Evolutionary conservation across 2,797 vertebrate genomes (phyloP).

Genomic region (Catostomus latipinnis): DNA sequence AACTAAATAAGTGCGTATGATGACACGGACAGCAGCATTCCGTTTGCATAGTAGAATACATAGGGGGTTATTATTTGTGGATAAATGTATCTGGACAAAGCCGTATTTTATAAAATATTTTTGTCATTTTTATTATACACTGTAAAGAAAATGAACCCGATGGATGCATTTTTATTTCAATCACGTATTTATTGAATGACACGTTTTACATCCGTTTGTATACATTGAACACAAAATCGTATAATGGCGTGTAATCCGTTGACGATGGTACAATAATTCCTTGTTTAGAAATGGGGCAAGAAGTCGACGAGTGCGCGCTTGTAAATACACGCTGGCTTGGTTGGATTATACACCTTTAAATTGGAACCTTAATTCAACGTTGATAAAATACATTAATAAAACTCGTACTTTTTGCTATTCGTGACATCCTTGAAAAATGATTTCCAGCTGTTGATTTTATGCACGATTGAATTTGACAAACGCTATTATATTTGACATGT

Average conservation of each 20-base stretch:
- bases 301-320: neutral
- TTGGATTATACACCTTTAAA: neutral
- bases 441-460: slow-evolving; percentile 3
- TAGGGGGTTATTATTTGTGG: neutral
- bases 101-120: too few relatives aligned
- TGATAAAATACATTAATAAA: neutral
- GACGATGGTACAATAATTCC: too few relatives aligned
- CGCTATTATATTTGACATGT: slow-evolving; percentile 38
- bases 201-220: neutral
- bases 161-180: neutral
- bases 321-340: neutral
- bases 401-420: neutral
- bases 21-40: neutral
- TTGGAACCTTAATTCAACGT: neutral
- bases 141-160: neutral
- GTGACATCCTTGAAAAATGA: neutral
- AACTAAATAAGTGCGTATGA: neutral
- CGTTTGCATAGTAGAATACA: neutral
- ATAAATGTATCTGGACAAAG: neutral
- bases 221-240: neutral
- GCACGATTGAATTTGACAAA: slow-evolving; percentile 29
- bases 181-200: neutral
- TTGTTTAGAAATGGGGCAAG: neutral
- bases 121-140: neutral
- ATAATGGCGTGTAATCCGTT: too few relatives aligned